phyloP scores from a whole-genome alignment of 1,140 invertebrate genomes.

The Ips nitidus region DNA sequence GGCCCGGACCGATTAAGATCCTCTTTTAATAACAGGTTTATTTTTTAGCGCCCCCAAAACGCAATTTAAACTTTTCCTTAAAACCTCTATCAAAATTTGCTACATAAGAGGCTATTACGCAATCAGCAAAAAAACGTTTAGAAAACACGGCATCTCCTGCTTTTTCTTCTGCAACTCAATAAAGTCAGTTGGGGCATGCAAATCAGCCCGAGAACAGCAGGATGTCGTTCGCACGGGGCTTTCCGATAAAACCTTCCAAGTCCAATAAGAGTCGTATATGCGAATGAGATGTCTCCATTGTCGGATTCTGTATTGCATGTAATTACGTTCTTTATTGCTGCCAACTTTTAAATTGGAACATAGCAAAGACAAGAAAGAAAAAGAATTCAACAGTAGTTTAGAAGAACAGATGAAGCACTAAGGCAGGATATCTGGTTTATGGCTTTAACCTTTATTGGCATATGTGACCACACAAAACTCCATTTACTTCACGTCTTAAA shows the following conservation, averaged over 20 bases:
- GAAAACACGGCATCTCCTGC: too few relatives aligned
- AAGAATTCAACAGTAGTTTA: background rate
- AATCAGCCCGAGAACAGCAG: constrained; percentile 20
- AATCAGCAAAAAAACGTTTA: too few relatives aligned
- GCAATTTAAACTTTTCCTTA: too few relatives aligned
- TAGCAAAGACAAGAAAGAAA: background rate
- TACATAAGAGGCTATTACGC: too few relatives aligned
- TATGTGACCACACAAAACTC: constrained; percentile 13
- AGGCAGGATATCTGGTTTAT: background rate
- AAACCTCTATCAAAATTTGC: too few relatives aligned
- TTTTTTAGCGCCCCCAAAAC: too few relatives aligned
- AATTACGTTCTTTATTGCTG: constrained; percentile 25
- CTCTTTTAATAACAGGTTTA: constrained; percentile 18
- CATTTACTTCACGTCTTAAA: constrained; percentile 24
- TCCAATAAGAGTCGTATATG: constrained; percentile 28
- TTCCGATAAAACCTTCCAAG: constrained; percentile 28
- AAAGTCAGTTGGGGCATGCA: constrained; percentile 25
- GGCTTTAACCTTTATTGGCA: constrained; percentile 18
- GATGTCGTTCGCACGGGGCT: constrained; percentile 29
- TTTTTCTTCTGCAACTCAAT: constrained; percentile 8
- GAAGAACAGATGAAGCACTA: background rate
- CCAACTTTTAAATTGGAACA: constrained; percentile 14
- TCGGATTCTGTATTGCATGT: constrained; percentile 20
- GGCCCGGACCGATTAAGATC: constrained; percentile 15
- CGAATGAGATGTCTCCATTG: constrained; percentile 29